These are phyloP conservation scores for Micrasema longulum DNA, from an alignment of 1,140 invertebrate species.

Conservation along the genomic window DNA sequence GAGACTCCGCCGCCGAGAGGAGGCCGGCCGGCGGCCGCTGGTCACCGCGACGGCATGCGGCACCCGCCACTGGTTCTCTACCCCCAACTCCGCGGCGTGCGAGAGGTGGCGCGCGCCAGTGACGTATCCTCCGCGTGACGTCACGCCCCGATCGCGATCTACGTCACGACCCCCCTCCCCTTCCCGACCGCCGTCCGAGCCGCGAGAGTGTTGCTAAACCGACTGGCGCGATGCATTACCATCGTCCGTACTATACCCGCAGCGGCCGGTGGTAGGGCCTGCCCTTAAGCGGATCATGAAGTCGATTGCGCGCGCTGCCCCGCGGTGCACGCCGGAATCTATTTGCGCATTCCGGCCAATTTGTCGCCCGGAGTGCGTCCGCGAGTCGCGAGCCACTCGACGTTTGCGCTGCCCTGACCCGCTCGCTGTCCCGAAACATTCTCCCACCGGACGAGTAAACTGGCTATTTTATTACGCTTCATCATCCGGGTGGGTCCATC, in stretches of 20 bases:
- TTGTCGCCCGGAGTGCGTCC: too few relatives aligned
- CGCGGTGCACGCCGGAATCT: background rate
- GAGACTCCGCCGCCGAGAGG: background rate
- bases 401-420: too few relatives aligned
- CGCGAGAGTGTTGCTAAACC: background rate
- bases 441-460: too few relatives aligned
- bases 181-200: background rate
- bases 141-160: conserved; percentile 20
- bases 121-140: conserved; percentile 25
- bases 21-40: background rate
- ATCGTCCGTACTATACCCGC: background rate
- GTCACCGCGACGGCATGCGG: background rate
- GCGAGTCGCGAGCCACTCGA: too few relatives aligned
- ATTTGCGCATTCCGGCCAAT: conserved; percentile 10
- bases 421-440: too few relatives aligned
- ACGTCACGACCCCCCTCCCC: conserved; percentile 16
- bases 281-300: too few relatives aligned
- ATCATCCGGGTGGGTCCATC: too few relatives aligned
- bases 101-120: conserved; percentile 18
- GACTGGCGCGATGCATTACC: background rate
- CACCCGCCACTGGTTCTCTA: background rate
- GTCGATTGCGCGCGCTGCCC: conserved; percentile 15
- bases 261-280: too few relatives aligned
- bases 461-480: too few relatives aligned
- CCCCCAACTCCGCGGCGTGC: background rate